phyloP scores from a whole-genome alignment of 2,113 vertebrate species.

The Callaeas wilsoni region DNA sequence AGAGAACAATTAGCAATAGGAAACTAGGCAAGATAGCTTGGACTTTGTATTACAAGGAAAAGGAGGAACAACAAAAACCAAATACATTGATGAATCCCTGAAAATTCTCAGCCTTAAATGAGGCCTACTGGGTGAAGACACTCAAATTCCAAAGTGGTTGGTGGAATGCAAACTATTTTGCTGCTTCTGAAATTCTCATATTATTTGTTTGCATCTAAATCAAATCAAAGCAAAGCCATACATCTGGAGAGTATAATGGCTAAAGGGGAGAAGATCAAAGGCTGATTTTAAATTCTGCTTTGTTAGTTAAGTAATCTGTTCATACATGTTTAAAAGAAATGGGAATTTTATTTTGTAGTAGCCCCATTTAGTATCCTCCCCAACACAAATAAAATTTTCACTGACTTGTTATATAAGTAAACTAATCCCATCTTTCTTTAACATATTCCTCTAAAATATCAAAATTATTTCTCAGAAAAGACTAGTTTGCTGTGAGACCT shows the following conservation, averaged over 20 bases:
- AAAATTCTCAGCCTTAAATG: background rate
- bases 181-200: background rate
- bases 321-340: background rate
- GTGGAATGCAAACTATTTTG: background rate
- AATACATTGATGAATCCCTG: background rate
- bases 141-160: background rate
- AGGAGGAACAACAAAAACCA: background rate
- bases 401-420: background rate
- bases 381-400: background rate
- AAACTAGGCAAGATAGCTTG: background rate
- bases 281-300: background rate
- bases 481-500: conserved; percentile 2
- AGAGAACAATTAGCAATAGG: background rate
- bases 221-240: background rate
- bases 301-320: background rate
- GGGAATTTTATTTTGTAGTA: background rate
- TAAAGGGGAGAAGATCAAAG: background rate
- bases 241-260: background rate
- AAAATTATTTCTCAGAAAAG: conserved; percentile 4
- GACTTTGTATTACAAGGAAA: background rate
- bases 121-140: background rate
- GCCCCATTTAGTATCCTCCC: background rate
- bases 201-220: background rate
- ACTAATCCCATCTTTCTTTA: background rate
- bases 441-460: background rate